Conservation (phyloP, 1,140 invertebrate genomes). For the Andrena cerasifolii region DNA sequence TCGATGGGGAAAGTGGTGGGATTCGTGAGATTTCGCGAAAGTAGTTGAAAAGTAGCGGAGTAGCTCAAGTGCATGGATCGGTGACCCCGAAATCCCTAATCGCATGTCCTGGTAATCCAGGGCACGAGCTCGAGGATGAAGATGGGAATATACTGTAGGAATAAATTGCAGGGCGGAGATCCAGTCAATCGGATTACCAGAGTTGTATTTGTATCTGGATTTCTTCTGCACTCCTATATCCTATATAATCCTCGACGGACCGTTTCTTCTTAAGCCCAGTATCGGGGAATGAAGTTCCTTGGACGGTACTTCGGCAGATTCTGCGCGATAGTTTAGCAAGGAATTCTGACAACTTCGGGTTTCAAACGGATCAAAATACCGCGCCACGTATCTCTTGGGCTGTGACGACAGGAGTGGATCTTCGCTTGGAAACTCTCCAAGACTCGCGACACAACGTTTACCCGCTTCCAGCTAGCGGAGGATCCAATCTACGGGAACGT, state of each 20-base stretch:
- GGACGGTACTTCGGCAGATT: too few relatives aligned
- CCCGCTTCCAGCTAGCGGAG: not conserved
- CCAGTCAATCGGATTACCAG: not conserved
- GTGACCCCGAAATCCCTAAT: too few relatives aligned
- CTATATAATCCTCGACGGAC: too few relatives aligned
- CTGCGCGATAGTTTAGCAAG: not conserved
- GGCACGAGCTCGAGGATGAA: too few relatives aligned
- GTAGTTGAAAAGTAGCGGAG: too few relatives aligned
- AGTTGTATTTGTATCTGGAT: not conserved
- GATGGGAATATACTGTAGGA: too few relatives aligned
- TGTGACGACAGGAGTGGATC: slow-evolving; percentile 18
- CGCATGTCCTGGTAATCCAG: too few relatives aligned
- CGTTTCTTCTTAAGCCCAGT: not conserved
- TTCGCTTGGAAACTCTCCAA: slow-evolving; percentile 39
- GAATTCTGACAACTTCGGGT: not conserved
- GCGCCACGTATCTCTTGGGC: not conserved
- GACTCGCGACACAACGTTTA: slow-evolving; percentile 11
- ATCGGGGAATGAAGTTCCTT: too few relatives aligned
- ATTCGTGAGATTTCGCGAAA: too few relatives aligned
- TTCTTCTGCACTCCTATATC: not conserved
- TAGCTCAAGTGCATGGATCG: too few relatives aligned
- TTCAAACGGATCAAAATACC: slow-evolving; percentile 17
- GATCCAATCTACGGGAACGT: slow-evolving; percentile 4
- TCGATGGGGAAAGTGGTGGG: too few relatives aligned
- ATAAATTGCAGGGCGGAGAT: not conserved